Percentiles rank a stretch among this genome's conserved stretches.
phyloP scores from a whole-genome alignment of 2,888 invertebrate species.

The Scaptomyza polygonia region DNA sequence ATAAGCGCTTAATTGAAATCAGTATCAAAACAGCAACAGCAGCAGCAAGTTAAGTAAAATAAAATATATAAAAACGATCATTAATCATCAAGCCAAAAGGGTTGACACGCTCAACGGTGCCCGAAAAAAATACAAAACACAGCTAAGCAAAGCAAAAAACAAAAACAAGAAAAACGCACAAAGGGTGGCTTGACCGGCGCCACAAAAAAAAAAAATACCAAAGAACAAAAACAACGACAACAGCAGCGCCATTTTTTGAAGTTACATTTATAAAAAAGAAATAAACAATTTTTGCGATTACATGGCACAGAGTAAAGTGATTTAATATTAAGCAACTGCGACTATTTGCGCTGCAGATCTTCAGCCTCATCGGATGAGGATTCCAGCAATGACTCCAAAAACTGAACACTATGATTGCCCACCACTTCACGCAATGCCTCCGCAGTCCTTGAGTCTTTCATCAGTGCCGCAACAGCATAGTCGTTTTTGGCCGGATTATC shows the following conservation, averaged over 20 bases:
- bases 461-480: slow-evolving; percentile 33
- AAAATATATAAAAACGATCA: slow-evolving; percentile 67
- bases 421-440: slow-evolving; percentile 25
- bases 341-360: background rate
- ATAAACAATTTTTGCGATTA: slow-evolving; percentile 1
- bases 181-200: slow-evolving; percentile 64
- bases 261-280: slow-evolving; percentile 16
- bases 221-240: slow-evolving; percentile 5
- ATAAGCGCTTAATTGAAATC: slow-evolving; percentile 71
- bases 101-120: slow-evolving; percentile 69
- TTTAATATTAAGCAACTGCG: slow-evolving; percentile 2
- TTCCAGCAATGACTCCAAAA: slow-evolving; percentile 41
- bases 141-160: slow-evolving; percentile 14
- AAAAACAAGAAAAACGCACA: slow-evolving; percentile 29
- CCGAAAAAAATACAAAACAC: slow-evolving; percentile 46
- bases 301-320: background rate
- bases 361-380: slow-evolving; percentile 38
- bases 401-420: slow-evolving; percentile 11
- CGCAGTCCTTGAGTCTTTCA: slow-evolving; percentile 20
- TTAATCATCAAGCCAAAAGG: slow-evolving; percentile 72
- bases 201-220: slow-evolving; percentile 36
- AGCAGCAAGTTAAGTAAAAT: slow-evolving; percentile 35
- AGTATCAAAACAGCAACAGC: slow-evolving; percentile 62
- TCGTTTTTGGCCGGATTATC: slow-evolving; percentile 46
- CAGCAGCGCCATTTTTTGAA: background rate